Base-by-base conservation (phyloP, 1,140 invertebrate genomes). In the Drosophila sechellia region DNA sequence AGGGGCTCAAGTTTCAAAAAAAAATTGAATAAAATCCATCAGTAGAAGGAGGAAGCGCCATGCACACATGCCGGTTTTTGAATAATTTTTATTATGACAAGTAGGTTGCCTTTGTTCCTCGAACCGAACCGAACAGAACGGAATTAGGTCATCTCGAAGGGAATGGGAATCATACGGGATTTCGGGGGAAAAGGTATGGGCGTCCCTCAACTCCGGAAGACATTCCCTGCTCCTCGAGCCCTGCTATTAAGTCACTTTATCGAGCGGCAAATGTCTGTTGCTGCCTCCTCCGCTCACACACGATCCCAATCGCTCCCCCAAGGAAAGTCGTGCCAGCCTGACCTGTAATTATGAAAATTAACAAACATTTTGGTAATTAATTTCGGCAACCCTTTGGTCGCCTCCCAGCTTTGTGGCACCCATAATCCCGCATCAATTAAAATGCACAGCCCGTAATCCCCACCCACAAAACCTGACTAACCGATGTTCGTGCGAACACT, bases 301-400 rank as follows among this genome's bases (percentile, higher is more conserved):
- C 75, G 34, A 31, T 31, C 8, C 31, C 59, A 48, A 79, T 61
- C 63, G 53, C 75, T 46, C 50, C 39, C 46, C 13, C 15, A 25
- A 20, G 12, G 65, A 70, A 56, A 81, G 60, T 86, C 83, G 68
- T 81, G 81, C 69, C 69, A 31, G 22, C 22, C 46, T 25, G 61
- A 75, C 59, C 61, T 79, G 55, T 83, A 87, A 87, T 87, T 87
- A 87, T 87, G 64, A 75, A 80, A 80, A 68, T 70, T 87, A 76
- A 89, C 63, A 87, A 81, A 64, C 63, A 80, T 79, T 89, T 89
- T 71, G 77, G 86, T 87, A 89, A 87, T 89, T 87, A 87, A 87
- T 87, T 87, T 87, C 84, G 66, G 61, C 78, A 71, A 63, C 79
- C 77, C 77, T 80, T 83, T 68, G 53, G 59, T 60, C 49, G 25